A percentile compares a stretch with the other conserved stretches of the same genome.
Conservation (phyloP, 2,888 invertebrate genomes). For the Imbricaverruca yamaguchii region DNA sequence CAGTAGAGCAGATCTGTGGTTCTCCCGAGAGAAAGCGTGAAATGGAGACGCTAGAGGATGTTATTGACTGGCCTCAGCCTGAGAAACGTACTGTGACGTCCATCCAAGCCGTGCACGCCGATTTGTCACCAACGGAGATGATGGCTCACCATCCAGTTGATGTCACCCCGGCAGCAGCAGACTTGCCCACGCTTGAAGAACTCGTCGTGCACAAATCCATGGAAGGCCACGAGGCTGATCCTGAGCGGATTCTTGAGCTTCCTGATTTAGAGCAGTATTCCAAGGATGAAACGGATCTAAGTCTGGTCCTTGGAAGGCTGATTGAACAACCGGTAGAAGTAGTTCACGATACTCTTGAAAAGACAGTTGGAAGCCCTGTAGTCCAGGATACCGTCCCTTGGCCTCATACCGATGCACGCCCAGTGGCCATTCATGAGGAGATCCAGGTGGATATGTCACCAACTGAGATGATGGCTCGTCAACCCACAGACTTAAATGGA, state of each 20-base stretch:
- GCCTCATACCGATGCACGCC: not conserved
- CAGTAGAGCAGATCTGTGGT: too few relatives aligned
- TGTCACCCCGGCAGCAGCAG: not conserved
- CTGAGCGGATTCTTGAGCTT: not conserved
- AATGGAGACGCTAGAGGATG: too few relatives aligned
- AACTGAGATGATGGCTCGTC: not conserved
- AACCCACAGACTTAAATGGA: not conserved
- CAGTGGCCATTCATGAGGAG: not conserved
- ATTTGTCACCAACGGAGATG: too few relatives aligned
- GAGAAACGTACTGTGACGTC: too few relatives aligned
- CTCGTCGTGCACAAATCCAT: not conserved
- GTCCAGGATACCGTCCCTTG: not conserved
- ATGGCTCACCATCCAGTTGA: too few relatives aligned
- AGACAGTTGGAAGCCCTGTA: not conserved
- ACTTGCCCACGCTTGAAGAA: not conserved
- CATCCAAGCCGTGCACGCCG: too few relatives aligned
- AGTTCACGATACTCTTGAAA: not conserved
- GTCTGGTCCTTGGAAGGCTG: not conserved
- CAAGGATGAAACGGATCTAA: not conserved
- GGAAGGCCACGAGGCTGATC: not conserved
- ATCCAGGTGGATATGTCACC: not conserved
- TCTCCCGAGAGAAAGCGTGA: too few relatives aligned
- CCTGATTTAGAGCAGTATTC: not conserved
- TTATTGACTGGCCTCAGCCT: too few relatives aligned
- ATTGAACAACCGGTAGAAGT: not conserved